Evolutionary conservation across 2,888 invertebrate genomes (phyloP).

Genomic region (Imbricaverruca yamaguchii): DNA sequence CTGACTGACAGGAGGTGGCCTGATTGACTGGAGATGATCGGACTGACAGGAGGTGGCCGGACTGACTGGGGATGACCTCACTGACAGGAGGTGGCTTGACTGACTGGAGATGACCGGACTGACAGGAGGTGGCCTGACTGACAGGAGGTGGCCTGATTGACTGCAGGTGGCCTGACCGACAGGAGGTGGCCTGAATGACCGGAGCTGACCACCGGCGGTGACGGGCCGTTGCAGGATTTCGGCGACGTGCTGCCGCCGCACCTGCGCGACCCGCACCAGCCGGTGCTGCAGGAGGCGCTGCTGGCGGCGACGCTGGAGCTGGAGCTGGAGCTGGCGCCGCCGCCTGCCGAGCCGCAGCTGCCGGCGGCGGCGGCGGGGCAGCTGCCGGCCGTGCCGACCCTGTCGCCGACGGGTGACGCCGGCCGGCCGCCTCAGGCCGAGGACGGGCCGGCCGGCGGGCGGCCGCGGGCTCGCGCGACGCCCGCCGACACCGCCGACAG

Average conservation of each 20-base stretch:
- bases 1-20: too few species aligned
- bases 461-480: neutral
- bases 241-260: constrained; percentile 30
- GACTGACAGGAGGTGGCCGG: too few species aligned
- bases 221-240: neutral
- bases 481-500: neutral
- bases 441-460: neutral
- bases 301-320: constrained; percentile 19
- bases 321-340: neutral
- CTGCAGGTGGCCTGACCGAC: too few species aligned
- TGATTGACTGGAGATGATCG: too few species aligned
- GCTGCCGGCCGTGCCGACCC: neutral
- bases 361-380: neutral
- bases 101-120: too few species aligned
- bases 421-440: neutral
- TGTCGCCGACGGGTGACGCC: neutral
- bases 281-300: constrained; percentile 25
- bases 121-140: too few species aligned
- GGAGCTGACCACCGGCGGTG: too few species aligned
- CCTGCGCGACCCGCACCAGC: constrained; percentile 26
- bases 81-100: too few species aligned
- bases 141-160: too few species aligned
- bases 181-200: too few species aligned
- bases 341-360: neutral
- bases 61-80: too few species aligned